A percentile compares a stretch with the other conserved stretches of the same genome.
Evolutionary conservation across 2,797 vertebrate genomes (phyloP).

Genomic region (Thalassophryne amazonica): DNA sequence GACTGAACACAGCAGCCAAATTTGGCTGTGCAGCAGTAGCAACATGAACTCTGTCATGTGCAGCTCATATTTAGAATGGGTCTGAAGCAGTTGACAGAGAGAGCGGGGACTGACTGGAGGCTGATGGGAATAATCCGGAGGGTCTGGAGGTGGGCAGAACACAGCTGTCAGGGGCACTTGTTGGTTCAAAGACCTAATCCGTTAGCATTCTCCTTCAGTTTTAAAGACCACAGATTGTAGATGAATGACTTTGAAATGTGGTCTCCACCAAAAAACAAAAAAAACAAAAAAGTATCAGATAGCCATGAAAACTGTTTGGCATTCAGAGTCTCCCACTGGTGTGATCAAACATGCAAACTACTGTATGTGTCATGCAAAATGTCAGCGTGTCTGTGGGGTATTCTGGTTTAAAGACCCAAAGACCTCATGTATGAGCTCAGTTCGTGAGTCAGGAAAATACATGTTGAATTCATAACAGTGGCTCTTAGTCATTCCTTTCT

Average conservation of each 20-base stretch:
- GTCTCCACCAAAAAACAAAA: too few species aligned
- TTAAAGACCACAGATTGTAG: slow-evolving; percentile 38
- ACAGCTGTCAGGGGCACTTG: slow-evolving; percentile 72
- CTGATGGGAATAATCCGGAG: slow-evolving; percentile 49
- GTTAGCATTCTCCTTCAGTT: slow-evolving; percentile 41
- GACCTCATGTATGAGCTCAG: slow-evolving; percentile 34
- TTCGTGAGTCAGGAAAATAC: slow-evolving; percentile 15
- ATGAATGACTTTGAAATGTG: too few species aligned
- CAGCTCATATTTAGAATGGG: slow-evolving; percentile 66
- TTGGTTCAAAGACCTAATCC: slow-evolving; percentile 57
- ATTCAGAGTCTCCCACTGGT: slow-evolving; percentile 22
- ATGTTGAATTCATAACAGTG: slow-evolving; percentile 28
- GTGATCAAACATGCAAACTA: too few species aligned
- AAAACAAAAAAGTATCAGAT: too few species aligned
- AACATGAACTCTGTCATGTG: slow-evolving; percentile 57
- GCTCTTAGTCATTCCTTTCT: slow-evolving; percentile 23
- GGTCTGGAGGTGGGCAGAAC: slow-evolving; percentile 34
- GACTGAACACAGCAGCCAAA: slow-evolving; percentile 62
- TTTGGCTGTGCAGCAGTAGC: slow-evolving; percentile 64
- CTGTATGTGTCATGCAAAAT: too few species aligned
- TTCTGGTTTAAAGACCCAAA: slow-evolving; percentile 4
- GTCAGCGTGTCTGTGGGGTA: neutral
- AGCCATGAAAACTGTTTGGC: slow-evolving; percentile 17
- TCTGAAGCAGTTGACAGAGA: slow-evolving; percentile 29
- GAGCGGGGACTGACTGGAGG: slow-evolving; percentile 16